These are phyloP conservation scores for Rutpela maculata DNA, from an alignment of 2,888 invertebrate species.

Conservation along the genomic window DNA sequence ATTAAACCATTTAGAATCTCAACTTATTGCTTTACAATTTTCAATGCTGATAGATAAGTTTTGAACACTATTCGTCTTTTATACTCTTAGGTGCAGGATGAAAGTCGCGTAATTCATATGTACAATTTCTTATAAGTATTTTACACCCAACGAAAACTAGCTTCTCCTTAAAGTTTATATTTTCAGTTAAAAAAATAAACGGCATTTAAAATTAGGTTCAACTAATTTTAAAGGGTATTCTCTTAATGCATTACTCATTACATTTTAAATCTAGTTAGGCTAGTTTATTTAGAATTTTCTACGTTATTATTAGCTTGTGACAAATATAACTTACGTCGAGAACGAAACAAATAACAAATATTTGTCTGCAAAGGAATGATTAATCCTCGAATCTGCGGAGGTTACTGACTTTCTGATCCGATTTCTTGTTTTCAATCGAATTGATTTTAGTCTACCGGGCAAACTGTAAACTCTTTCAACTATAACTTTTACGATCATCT, in stretches of 20 bases:
- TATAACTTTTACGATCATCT: conserved; percentile 48
- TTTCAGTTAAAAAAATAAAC: conserved; percentile 32
- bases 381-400: conserved; percentile 50
- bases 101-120: conserved; percentile 23
- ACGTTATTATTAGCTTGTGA: conserved; percentile 37
- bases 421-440: conserved; percentile 57
- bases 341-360: conserved; percentile 35
- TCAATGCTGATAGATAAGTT: background rate
- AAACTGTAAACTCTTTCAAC: conserved; percentile 61
- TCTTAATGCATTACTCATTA: conserved; percentile 48
- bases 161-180: conserved; percentile 39
- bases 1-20: conserved; percentile 4
- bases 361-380: conserved; percentile 44
- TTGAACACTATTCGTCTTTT: conserved; percentile 26
- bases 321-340: conserved; percentile 23
- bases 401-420: conserved; percentile 60
- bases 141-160: conserved; percentile 24
- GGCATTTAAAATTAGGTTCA: conserved; percentile 28
- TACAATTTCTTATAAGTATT: conserved; percentile 30
- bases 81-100: conserved; percentile 38
- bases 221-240: conserved; percentile 46
- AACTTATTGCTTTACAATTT: conserved; percentile 22
- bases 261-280: conserved; percentile 32
- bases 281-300: conserved; percentile 44
- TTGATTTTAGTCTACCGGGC: conserved; percentile 39